These are phyloP conservation scores for Clepsis dumicolana DNA, from an alignment of 2,888 invertebrate genomes.

Conservation along the genomic window DNA sequence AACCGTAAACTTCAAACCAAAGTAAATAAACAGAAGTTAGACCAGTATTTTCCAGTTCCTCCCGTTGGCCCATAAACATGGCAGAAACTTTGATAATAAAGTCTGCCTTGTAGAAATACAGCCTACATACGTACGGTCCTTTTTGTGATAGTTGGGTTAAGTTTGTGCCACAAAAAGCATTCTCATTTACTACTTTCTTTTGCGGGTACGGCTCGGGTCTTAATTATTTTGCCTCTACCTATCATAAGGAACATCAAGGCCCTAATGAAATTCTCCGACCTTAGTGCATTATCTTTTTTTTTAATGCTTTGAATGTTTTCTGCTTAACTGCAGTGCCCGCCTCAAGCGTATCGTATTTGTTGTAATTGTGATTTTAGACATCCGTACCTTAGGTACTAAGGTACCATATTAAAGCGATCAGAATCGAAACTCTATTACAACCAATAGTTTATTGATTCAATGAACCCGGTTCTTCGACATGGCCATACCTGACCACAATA, in stretches of 20 bases:
- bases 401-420: too few relatives aligned
- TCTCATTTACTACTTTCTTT: background rate
- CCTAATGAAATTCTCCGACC: background rate
- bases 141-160: slow-evolving; percentile 18
- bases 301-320: slow-evolving; percentile 1
- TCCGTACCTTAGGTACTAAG: too few relatives aligned
- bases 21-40: slow-evolving; percentile 25
- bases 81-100: slow-evolving; percentile 40
- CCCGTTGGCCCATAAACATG: slow-evolving; percentile 29
- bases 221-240: slow-evolving; percentile 5
- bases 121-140: slow-evolving; percentile 9
- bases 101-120: slow-evolving; percentile 27
- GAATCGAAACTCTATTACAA: too few relatives aligned
- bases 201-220: background rate
- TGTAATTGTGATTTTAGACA: background rate
- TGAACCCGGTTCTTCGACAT: too few relatives aligned
- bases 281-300: background rate
- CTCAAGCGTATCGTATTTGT: background rate
- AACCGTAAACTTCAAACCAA: slow-evolving; percentile 26
- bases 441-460: too few relatives aligned
- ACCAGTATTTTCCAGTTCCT: slow-evolving; percentile 26
- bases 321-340: background rate
- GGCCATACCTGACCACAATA: too few relatives aligned
- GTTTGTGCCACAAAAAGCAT: slow-evolving; percentile 17
- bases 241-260: slow-evolving; percentile 12